Conservation (phyloP, 2,113 vertebrate species). For the Zapus hudsonius region DNA sequence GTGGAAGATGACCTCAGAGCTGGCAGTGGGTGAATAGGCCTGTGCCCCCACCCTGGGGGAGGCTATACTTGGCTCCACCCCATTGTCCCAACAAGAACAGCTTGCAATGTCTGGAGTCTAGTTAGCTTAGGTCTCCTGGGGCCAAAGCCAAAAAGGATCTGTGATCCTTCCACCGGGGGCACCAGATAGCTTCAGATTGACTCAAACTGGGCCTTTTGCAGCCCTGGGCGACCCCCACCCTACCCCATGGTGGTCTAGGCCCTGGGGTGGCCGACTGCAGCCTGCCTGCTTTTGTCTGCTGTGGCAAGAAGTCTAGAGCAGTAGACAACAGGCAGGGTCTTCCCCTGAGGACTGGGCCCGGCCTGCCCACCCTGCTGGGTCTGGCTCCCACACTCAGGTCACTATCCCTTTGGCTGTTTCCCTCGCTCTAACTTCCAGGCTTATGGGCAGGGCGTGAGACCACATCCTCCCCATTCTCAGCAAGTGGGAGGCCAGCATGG, state of each 20-base stretch:
- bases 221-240: too few species aligned
- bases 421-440: not conserved
- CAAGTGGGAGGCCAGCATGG: not conserved
- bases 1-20: constrained; percentile 21
- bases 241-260: too few species aligned
- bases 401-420: not conserved
- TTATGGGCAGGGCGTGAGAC: not conserved
- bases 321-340: not conserved
- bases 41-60: not conserved
- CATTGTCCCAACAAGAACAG: not conserved
- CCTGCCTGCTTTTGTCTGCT: not conserved
- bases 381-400: not conserved
- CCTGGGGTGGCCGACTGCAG: not conserved
- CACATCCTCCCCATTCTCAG: not conserved
- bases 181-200: not conserved
- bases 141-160: not conserved
- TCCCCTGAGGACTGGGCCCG: not conserved
- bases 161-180: not conserved
- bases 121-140: not conserved
- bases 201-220: not conserved
- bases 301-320: not conserved
- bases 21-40: constrained; percentile 17
- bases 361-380: not conserved
- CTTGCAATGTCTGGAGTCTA: not conserved
- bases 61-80: not conserved